Base-by-base conservation (phyloP, 2,797 vertebrate genomes). In the Lepus oiostolus region DNA sequence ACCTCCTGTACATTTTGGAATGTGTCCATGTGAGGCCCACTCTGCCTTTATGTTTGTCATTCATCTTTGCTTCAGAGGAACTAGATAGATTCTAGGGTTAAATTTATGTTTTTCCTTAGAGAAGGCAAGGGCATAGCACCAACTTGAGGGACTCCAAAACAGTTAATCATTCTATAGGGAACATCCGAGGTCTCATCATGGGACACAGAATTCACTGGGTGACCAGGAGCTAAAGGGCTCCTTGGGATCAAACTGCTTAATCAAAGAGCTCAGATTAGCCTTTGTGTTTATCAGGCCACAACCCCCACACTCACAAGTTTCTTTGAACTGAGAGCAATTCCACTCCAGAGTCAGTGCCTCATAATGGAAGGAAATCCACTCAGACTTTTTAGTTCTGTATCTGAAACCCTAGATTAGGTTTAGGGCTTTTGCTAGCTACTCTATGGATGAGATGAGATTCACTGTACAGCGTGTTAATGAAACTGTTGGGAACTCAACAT, bases 1-100 rank as follows among this genome's bases (percentile, higher is more conserved):
- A 80, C 13, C 65, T 67, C 75, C 79, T 94, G 68, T 63, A 63
- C 71, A 77, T 74, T 92, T 92, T 96, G 95, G 88, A 95, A 92
- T 88, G 72, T 85, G 32, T 82, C 92, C 52, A 75, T 76, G 47
- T 88, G 86, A 95, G 80, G 16, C 6, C 19, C 60, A 52, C 12
- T 84, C 22, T 95, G 75, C 9, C 35, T 93, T 90, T 80, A 21
- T 83, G 52, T 26, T 88, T 58, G 52, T 87, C 26, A 28, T 68
- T 88, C 32, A 54, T 22, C 42, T 93, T 24, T 92, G 16, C 19
- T 58, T 58, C 19, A 77, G 63, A 77, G 68, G 28, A 93, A 67
- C 38, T 68, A 85, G 58, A 62, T 17, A 84, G 58, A 13, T 12
- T 67, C 47, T 35, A 89, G 16, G 13, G 32, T 82, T 91, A 91